Conservation (phyloP, 92 coral and sea anemone species). For the Phenganax stokvisi region DNA sequence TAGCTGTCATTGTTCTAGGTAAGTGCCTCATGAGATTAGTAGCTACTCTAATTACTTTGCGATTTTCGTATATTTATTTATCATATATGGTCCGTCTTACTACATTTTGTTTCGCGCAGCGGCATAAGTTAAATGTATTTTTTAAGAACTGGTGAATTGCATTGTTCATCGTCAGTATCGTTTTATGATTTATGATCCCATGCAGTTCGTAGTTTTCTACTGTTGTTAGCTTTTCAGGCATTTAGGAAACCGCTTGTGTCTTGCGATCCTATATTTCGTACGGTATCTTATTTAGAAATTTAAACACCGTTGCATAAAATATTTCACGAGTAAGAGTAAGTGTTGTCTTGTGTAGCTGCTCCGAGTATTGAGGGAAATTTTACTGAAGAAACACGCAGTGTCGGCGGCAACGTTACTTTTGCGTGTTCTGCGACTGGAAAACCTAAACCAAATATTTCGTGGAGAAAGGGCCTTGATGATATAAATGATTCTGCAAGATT, state of each 20-base stretch:
- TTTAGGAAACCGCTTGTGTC: background rate
- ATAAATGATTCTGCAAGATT: background rate
- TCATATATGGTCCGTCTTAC: too few relatives aligned
- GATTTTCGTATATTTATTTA: too few relatives aligned
- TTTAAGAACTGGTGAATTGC: too few relatives aligned
- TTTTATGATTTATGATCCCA: too few relatives aligned
- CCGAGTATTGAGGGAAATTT: slow-evolving; percentile 6
- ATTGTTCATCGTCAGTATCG: too few relatives aligned
- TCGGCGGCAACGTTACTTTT: slow-evolving; percentile 20
- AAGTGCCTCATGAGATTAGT: background rate
- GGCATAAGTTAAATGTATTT: too few relatives aligned
- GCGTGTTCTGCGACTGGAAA: slow-evolving; percentile 23
- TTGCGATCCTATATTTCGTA: background rate
- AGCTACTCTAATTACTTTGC: too few relatives aligned
- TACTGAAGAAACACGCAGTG: slow-evolving; percentile 7
- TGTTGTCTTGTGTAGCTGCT: slow-evolving; percentile 1
- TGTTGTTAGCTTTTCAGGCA: too few relatives aligned
- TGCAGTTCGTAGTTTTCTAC: too few relatives aligned
- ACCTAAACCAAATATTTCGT: slow-evolving; percentile 5
- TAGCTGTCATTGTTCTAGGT: slow-evolving; percentile 19
- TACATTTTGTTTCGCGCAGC: too few relatives aligned
- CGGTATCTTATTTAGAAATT: background rate
- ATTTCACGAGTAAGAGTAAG: background rate
- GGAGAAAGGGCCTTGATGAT: slow-evolving; percentile 39
- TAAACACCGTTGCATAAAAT: too few relatives aligned